Base-by-base conservation (phyloP, 1,140 invertebrate genomes). In the Drosophila burlai region DNA sequence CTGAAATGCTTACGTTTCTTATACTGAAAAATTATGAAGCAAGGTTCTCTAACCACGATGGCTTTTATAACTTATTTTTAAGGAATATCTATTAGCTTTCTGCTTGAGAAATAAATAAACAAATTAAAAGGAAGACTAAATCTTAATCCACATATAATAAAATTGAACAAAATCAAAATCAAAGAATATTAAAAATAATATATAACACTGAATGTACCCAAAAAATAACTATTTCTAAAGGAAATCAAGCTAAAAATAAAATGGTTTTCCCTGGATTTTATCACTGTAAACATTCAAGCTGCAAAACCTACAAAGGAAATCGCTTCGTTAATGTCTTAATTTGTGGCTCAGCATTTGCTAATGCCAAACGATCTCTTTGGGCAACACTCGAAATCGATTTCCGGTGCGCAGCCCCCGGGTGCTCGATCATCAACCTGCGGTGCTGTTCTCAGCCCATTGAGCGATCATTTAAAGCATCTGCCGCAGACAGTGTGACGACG, bases 401-500 rank as follows among this genome's bases (percentile, higher is more conserved):
- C 85, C 85, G 85, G 85, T 85, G 85, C 82, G 79, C 66, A 59
- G 62, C 52, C 52, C 52, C 54, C 21, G 38, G 54, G 54, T 57
- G 54, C 47, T 55, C 55, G 65, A 82, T 73, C 71, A 87, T 73
- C 69, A 71, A 72, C 61, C 67, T 76, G 83, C 60, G 57, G 50
- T 13, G 50, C 40, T 49, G 54, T 57, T 57, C 43, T 57, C 60
- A 60, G 31, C 38, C 42, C 54, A 57, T 57, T 57, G 36, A 71
- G 13, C 55, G 62, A 68, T 65, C 68, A 75, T 29, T 54, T 77
- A 64, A 80, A 67, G 67, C 81, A 84, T 77, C 65, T 80, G 71
- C 76, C 50, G 77, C 85, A 90, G 85, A 90, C 85, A 90, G 85
- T 90, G 85, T 90, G 85, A 90, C 85, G 85, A 65, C 85, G 46